phyloP scores from a whole-genome alignment of 2,888 invertebrate genomes.

The Dastarcus helophoroides region DNA sequence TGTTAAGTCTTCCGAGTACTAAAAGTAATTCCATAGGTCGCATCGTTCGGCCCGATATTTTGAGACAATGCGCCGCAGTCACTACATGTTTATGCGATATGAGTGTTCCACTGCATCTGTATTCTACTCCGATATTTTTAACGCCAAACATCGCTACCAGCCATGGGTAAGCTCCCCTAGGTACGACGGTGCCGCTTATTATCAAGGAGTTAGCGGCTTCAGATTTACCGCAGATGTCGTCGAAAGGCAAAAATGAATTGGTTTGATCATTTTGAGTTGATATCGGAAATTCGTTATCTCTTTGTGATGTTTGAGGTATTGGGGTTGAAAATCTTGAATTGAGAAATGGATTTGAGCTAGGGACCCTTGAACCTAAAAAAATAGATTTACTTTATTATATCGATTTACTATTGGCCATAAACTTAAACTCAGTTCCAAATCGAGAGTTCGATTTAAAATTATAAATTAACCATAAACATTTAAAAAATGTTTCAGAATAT shows the following conservation, averaged over 20 bases:
- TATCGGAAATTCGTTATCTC: too few relatives aligned
- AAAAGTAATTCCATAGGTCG: slow-evolving; percentile 23
- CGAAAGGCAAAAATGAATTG: too few relatives aligned
- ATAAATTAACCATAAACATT: too few relatives aligned
- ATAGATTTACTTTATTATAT: too few relatives aligned
- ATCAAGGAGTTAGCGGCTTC: slow-evolving; percentile 27
- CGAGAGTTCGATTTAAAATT: too few relatives aligned
- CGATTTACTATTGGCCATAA: too few relatives aligned
- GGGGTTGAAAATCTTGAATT: too few relatives aligned
- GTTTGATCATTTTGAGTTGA: background rate
- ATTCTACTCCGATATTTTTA: slow-evolving; percentile 27
- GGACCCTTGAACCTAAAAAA: too few relatives aligned
- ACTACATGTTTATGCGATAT: slow-evolving; percentile 30
- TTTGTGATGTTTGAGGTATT: too few relatives aligned
- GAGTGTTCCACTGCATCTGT: slow-evolving; percentile 32
- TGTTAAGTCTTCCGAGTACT: slow-evolving; percentile 25
- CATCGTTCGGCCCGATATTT: slow-evolving; percentile 16
- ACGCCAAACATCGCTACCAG: slow-evolving; percentile 31
- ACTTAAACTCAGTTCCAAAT: too few relatives aligned
- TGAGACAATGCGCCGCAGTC: slow-evolving; percentile 32
- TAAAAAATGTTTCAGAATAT: too few relatives aligned
- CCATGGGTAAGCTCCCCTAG: slow-evolving; percentile 33
- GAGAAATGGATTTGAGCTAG: too few relatives aligned
- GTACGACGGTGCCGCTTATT: slow-evolving; percentile 25
- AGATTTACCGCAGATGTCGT: slow-evolving; percentile 25